Percentiles rank a stretch among this genome's conserved stretches.
These are phyloP conservation scores for Rhinolophus ferrumequinum DNA, from an alignment of 2,113 vertebrate genomes.

Conservation along the genomic window DNA sequence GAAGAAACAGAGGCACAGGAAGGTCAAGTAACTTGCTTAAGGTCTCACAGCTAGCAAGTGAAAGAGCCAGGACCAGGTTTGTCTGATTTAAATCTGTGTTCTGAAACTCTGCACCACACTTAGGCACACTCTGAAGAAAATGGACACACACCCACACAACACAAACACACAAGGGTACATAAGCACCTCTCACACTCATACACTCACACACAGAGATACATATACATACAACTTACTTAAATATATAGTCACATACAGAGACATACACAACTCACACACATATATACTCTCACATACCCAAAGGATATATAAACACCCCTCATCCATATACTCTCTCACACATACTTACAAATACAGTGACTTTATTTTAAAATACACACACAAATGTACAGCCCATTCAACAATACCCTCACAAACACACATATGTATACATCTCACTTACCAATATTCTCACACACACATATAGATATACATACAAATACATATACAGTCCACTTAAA, in stretches of 20 bases:
- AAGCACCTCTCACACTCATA: background rate
- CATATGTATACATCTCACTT: background rate
- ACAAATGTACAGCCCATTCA: background rate
- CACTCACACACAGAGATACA: background rate
- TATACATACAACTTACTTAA: background rate
- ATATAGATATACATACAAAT: background rate
- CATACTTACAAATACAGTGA: background rate
- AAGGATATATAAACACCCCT: background rate
- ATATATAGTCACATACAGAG: background rate
- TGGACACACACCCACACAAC: background rate
- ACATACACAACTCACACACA: background rate
- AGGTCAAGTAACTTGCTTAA: background rate
- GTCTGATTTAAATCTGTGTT: background rate
- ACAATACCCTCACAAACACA: background rate
- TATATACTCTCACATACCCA: background rate
- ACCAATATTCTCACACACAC: background rate
- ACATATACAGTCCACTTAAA: background rate
- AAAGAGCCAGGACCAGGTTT: background rate
- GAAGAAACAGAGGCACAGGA: background rate
- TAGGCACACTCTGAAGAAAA: background rate
- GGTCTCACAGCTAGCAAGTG: background rate
- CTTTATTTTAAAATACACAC: background rate
- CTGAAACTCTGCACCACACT: background rate
- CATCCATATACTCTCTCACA: background rate
- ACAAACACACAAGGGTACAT: background rate